Evolutionary conservation across 2,113 vertebrate species (phyloP).

Genomic region (Martes martes): DNA sequence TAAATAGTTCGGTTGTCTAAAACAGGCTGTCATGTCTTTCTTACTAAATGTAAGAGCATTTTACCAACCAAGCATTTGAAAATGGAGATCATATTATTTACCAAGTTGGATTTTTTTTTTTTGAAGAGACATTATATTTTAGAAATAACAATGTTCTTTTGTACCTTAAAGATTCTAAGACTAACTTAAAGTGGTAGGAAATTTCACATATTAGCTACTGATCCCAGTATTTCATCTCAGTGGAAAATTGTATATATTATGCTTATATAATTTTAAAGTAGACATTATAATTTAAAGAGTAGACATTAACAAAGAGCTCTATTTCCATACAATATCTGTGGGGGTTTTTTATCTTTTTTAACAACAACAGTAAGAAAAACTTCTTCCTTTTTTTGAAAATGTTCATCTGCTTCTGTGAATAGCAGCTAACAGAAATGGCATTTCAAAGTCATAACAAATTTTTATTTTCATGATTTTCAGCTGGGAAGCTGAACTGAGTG

Average conservation of each 20-base stretch:
- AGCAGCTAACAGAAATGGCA: conserved; percentile 43
- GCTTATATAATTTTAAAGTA: neutral
- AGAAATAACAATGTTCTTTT: conserved; percentile 28
- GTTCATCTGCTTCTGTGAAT: conserved; percentile 37
- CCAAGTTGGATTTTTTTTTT: neutral
- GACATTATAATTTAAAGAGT: neutral
- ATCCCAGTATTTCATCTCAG: neutral
- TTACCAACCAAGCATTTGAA: neutral
- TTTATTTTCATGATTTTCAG: conserved; percentile 45
- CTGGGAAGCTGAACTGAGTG: conserved; percentile 37
- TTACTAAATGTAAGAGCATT: neutral
- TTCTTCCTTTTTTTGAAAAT: conserved; percentile 48
- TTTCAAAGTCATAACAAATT: conserved; percentile 59
- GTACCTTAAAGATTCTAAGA: neutral
- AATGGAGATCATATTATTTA: neutral
- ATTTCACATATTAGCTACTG: neutral
- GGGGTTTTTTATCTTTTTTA: neutral
- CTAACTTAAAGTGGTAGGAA: neutral
- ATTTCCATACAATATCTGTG: neutral
- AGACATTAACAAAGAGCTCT: neutral
- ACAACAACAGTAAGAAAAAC: neutral
- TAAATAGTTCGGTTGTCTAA: neutral
- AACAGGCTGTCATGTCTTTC: neutral
- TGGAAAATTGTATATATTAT: neutral
- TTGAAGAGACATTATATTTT: neutral